phyloP scores from a whole-genome alignment of 2,888 invertebrate genomes.

The Agrotis segetum region DNA sequence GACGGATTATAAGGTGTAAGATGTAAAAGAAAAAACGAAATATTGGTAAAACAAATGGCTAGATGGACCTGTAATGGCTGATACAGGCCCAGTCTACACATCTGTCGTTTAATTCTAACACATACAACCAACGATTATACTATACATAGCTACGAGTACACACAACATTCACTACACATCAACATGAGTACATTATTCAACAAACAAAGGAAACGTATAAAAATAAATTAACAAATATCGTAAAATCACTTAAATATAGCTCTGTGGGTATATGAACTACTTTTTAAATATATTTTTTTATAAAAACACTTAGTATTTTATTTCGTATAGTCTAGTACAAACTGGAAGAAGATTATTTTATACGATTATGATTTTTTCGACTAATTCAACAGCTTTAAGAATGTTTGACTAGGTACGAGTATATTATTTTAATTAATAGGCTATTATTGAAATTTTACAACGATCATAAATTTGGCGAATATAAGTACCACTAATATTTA shows the following conservation, averaged over 20 bases:
- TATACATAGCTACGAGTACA: slow-evolving; percentile 57
- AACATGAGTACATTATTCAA: slow-evolving; percentile 53
- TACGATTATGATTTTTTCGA: slow-evolving; percentile 20
- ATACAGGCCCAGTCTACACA: slow-evolving; percentile 80
- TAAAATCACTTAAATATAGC: slow-evolving; percentile 56
- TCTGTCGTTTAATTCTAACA: slow-evolving; percentile 79
- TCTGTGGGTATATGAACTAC: slow-evolving; percentile 88
- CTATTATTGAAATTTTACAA: slow-evolving; percentile 14
- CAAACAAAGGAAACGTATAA: slow-evolving; percentile 61
- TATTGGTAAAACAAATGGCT: slow-evolving; percentile 79
- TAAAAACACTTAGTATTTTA: slow-evolving; percentile 85
- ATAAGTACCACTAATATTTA: slow-evolving; percentile 15
- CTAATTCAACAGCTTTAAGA: slow-evolving; percentile 27
- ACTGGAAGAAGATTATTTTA: slow-evolving; percentile 32
- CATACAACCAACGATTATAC: slow-evolving; percentile 64
- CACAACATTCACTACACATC: slow-evolving; percentile 59
- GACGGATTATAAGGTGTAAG: too few relatives aligned
- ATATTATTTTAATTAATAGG: not conserved
- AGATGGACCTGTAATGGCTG: slow-evolving; percentile 88
- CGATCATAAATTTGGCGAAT: slow-evolving; percentile 9
- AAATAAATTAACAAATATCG: slow-evolving; percentile 59
- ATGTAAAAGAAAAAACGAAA: slow-evolving; percentile 62
- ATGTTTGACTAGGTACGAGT: not conserved
- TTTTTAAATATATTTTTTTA: slow-evolving; percentile 79
- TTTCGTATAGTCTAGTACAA: slow-evolving; percentile 22